Evolutionary conservation across 2,797 vertebrate species (phyloP).

Genomic region (Pseudomugil gertrudae): DNA sequence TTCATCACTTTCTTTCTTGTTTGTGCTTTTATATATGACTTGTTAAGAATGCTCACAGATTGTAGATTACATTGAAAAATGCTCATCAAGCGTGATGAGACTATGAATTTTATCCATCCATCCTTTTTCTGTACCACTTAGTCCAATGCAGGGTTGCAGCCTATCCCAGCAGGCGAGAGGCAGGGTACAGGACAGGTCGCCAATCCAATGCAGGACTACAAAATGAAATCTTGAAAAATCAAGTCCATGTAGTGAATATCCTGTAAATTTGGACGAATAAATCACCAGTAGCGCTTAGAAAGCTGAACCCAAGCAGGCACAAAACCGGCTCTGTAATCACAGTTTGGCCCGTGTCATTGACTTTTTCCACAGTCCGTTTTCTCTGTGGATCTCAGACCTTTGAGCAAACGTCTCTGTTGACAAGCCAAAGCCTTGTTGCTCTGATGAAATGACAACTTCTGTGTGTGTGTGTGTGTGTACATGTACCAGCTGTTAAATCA

Average conservation of each 20-base stretch:
- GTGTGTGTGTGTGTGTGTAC: slow-evolving; percentile 23
- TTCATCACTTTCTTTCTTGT: background rate
- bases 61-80: slow-evolving; percentile 18
- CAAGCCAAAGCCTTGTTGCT: slow-evolving; percentile 49
- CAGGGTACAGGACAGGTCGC: no score
- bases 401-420: slow-evolving; percentile 63
- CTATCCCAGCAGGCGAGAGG: no score
- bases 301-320: slow-evolving; percentile 6
- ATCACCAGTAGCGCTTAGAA: slow-evolving; percentile 7
- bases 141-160: no score
- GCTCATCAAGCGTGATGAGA: slow-evolving; percentile 39
- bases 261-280: slow-evolving; percentile 12
- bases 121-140: no score
- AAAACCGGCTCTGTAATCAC: slow-evolving; percentile 27
- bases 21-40: background rate
- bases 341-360: slow-evolving; percentile 6
- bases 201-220: no score
- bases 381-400: slow-evolving; percentile 51
- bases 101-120: background rate
- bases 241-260: slow-evolving; percentile 18
- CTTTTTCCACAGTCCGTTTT: slow-evolving; percentile 30
- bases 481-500: slow-evolving; percentile 71
- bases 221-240: slow-evolving; percentile 6
- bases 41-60: slow-evolving; percentile 5
- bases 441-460: slow-evolving; percentile 51